Evolutionary conservation across 2,888 invertebrate genomes (phyloP).

Genomic region (Conomelus anceps): DNA sequence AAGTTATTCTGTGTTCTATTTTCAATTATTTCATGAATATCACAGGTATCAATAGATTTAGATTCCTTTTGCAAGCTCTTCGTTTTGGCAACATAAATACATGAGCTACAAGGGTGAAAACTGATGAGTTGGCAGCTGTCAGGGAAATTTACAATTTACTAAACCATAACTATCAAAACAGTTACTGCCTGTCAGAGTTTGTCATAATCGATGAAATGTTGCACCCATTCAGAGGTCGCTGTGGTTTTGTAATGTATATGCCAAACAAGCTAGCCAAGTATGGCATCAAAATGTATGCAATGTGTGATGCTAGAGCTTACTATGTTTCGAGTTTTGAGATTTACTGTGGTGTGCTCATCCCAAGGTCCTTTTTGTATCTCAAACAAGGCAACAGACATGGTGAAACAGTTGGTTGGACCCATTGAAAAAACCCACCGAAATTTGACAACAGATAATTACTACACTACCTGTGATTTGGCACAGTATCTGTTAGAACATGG

Average conservation of each 20-base stretch:
- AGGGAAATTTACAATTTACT: slow-evolving; percentile 21
- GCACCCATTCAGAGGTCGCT: slow-evolving; percentile 26
- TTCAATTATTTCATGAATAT: too few relatives aligned
- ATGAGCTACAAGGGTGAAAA: slow-evolving; percentile 13
- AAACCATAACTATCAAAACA: slow-evolving; percentile 25
- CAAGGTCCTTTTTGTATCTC: slow-evolving; percentile 25
- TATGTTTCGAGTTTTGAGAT: slow-evolving; percentile 28
- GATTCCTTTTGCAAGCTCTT: slow-evolving; percentile 15
- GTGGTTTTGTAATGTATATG: slow-evolving; percentile 24
- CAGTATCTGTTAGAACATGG: slow-evolving; percentile 8
- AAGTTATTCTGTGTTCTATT: too few relatives aligned
- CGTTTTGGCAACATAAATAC: slow-evolving; percentile 26
- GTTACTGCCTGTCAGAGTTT: slow-evolving; percentile 25
- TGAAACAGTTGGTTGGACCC: slow-evolving; percentile 23
- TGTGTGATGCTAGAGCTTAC: slow-evolving; percentile 27
- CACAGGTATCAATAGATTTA: slow-evolving; percentile 21
- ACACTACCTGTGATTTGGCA: slow-evolving; percentile 14
- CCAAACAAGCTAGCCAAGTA: slow-evolving; percentile 22
- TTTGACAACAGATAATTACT: slow-evolving; percentile 25
- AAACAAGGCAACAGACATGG: slow-evolving; percentile 26
- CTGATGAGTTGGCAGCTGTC: slow-evolving; percentile 28
- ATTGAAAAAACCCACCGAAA: slow-evolving; percentile 28
- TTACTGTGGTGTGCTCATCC: slow-evolving; percentile 28
- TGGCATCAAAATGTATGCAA: slow-evolving; percentile 28
- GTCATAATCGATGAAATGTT: slow-evolving; percentile 32